Evolutionary conservation across 2,888 invertebrate genomes (phyloP).

Genomic region (Athrips mouffetella): DNA sequence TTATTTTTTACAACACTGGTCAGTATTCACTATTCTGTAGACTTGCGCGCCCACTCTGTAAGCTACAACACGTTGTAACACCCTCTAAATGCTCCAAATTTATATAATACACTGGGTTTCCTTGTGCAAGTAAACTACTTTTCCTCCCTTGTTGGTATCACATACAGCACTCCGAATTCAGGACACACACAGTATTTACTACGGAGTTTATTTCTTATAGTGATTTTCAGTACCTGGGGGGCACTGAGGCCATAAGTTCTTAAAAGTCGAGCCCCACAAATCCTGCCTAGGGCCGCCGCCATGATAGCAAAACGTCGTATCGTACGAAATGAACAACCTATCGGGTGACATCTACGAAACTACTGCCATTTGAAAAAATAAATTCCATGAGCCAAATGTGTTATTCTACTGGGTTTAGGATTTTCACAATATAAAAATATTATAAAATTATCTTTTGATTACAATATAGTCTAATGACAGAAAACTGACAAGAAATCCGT

Average conservation of each 20-base stretch:
- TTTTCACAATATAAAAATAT: background rate
- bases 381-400: constrained; percentile 7
- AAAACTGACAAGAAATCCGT: background rate
- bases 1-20: constrained; percentile 34
- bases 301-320: constrained; percentile 83
- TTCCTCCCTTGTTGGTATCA: constrained; percentile 37
- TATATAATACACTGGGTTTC: constrained; percentile 51
- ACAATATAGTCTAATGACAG: background rate
- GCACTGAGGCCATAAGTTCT: constrained; percentile 84
- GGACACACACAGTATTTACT: constrained; percentile 31
- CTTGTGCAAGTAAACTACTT: constrained; percentile 39
- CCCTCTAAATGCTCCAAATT: constrained; percentile 36
- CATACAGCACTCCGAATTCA: constrained; percentile 31
- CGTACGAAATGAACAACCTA: constrained; percentile 46
- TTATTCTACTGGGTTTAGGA: no score
- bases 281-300: constrained; percentile 92
- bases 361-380: constrained; percentile 39
- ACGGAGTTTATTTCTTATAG: constrained; percentile 39
- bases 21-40: constrained; percentile 21
- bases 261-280: constrained; percentile 90
- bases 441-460: background rate
- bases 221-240: constrained; percentile 82
- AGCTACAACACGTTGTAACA: constrained; percentile 31
- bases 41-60: constrained; percentile 32
- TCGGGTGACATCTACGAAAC: constrained; percentile 54